Evolutionary conservation across 2,888 invertebrate genomes (phyloP).

Genomic region (Syrphus vitripennis): DNA sequence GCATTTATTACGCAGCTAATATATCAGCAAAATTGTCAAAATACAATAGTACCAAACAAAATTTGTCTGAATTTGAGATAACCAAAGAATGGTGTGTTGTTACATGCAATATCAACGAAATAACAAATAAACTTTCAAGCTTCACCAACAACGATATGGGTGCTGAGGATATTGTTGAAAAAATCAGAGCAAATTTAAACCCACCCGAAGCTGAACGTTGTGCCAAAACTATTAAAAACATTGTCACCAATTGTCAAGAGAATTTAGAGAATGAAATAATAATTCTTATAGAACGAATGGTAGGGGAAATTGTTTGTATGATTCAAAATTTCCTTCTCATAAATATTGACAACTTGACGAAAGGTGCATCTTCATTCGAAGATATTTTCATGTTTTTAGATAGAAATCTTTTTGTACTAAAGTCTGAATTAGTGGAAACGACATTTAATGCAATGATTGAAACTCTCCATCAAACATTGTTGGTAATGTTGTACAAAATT

Average conservation of each 20-base stretch:
- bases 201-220: slow-evolving; percentile 91
- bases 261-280: slow-evolving; percentile 94
- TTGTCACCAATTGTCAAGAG: slow-evolving; percentile 93
- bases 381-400: slow-evolving; percentile 96
- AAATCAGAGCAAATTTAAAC: slow-evolving; percentile 88
- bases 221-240: slow-evolving; percentile 89
- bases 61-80: slow-evolving; percentile 88
- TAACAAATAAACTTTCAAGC: slow-evolving; percentile 91
- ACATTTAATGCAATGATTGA: slow-evolving; percentile 94
- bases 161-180: slow-evolving; percentile 88
- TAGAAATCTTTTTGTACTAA: slow-evolving; percentile 91
- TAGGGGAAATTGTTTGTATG: slow-evolving; percentile 90
- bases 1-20: slow-evolving; percentile 94
- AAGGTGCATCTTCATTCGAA: slow-evolving; percentile 91
- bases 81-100: slow-evolving; percentile 96
- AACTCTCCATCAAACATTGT: slow-evolving; percentile 93
- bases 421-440: slow-evolving; percentile 90
- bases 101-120: slow-evolving; percentile 98
- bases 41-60: slow-evolving; percentile 82
- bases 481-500: slow-evolving; percentile 89
- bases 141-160: slow-evolving; percentile 90
- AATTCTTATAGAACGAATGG: slow-evolving; percentile 91
- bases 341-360: slow-evolving; percentile 90
- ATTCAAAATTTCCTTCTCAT: slow-evolving; percentile 89
- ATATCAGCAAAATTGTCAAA: slow-evolving; percentile 89